phyloP scores from a whole-genome alignment of 2,113 vertebrate genomes.

The Anhinga anhinga region DNA sequence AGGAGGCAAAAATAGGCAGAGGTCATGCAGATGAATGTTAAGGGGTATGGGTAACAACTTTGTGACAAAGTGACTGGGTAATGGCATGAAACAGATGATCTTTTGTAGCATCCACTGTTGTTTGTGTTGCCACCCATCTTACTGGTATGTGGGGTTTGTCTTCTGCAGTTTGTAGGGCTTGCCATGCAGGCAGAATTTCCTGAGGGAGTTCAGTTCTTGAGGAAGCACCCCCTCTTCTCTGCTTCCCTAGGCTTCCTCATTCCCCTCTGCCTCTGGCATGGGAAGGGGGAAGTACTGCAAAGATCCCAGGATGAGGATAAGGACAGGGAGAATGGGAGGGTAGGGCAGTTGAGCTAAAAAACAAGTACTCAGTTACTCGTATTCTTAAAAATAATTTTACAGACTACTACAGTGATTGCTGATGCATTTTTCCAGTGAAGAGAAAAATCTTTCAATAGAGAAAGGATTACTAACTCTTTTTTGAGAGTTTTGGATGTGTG shows the following conservation, averaged over 20 bases:
- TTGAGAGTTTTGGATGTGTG: neutral
- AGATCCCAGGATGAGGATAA: neutral
- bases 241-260: neutral
- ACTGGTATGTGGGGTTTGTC: neutral
- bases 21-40: neutral
- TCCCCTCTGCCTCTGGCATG: neutral
- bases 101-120: neutral
- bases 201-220: neutral
- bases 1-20: neutral
- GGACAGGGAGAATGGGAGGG: neutral
- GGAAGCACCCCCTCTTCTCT: neutral
- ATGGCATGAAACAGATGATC: fast-evolving
- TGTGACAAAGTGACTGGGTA: neutral
- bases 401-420: neutral
- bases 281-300: neutral
- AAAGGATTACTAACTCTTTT: neutral
- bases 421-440: neutral
- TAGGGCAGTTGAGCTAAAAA: neutral
- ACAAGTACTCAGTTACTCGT: neutral
- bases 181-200: neutral
- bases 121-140: neutral
- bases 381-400: neutral
- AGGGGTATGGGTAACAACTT: neutral
- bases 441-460: neutral
- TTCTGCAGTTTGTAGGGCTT: neutral